These are phyloP conservation scores for Myrmecophaga tridactyla DNA, from an alignment of 2,113 vertebrate species.

Conservation along the genomic window DNA sequence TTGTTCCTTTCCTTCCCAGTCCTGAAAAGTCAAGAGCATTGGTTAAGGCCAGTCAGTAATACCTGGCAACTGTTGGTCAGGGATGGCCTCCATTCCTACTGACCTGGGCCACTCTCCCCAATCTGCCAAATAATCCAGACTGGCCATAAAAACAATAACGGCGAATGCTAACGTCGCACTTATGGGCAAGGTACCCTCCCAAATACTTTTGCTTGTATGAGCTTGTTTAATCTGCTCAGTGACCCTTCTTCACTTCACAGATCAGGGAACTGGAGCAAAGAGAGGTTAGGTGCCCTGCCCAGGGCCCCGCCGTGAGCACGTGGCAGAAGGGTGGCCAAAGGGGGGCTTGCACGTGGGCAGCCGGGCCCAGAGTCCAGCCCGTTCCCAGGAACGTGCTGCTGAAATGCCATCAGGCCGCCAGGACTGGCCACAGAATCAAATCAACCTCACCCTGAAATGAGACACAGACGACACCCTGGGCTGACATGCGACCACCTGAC, in stretches of 20 bases:
- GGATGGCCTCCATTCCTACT: rapidly evolving
- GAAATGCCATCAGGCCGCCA: rapidly evolving
- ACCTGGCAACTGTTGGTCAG: not conserved
- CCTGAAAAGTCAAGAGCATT: constrained; percentile 81
- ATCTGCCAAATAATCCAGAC: not conserved
- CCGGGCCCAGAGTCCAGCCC: rapidly evolving
- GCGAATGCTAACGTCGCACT: rapidly evolving
- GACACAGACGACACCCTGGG: rapidly evolving
- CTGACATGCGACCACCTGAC: not conserved
- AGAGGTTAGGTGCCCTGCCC: rapidly evolving
- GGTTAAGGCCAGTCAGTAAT: not conserved
- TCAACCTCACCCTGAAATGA: rapidly evolving
- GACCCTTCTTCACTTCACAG: not conserved
- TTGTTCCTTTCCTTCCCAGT: constrained; percentile 96
- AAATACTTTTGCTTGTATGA: rapidly evolving
- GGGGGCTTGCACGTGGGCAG: rapidly evolving
- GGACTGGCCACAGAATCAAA: not conserved
- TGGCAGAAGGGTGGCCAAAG: not conserved
- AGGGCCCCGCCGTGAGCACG: not conserved
- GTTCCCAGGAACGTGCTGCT: rapidly evolving
- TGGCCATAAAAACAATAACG: rapidly evolving
- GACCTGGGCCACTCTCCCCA: not conserved
- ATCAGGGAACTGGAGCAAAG: not conserved
- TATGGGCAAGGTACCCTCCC: rapidly evolving
- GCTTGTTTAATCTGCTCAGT: not conserved